Conservation (phyloP, 2,888 invertebrate species). For the Doris montereyensis region DNA sequence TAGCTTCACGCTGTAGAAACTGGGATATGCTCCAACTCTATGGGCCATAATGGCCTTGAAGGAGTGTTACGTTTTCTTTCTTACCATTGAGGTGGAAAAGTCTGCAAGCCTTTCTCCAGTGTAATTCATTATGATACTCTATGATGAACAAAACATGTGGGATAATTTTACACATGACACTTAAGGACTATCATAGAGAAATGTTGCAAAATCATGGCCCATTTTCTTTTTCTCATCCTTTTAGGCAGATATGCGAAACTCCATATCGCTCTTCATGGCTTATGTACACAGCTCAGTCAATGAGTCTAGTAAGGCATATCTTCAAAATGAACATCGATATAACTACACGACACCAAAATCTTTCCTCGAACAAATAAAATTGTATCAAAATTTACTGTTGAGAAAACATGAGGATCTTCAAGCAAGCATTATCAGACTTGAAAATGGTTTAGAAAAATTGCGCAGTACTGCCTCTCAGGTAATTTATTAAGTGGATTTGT, state of each 20-base stretch:
- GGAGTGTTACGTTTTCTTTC: no score
- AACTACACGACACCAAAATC: constrained; percentile 98
- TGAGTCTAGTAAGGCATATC: constrained; percentile 87
- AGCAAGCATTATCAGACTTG: constrained; percentile 87
- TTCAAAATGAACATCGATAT: constrained; percentile 91
- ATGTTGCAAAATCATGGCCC: neutral
- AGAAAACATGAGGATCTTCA: constrained; percentile 87
- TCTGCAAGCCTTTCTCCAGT: no score
- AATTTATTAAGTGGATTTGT: no score
- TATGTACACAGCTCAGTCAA: constrained; percentile 95
- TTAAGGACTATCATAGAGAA: no score
- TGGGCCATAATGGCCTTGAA: no score
- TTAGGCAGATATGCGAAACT: constrained; percentile 81
- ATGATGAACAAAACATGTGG: no score
- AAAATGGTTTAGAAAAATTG: constrained; percentile 94
- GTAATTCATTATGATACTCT: neutral
- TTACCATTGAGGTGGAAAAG: no score
- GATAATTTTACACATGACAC: no score
- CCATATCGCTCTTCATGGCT: constrained; percentile 93
- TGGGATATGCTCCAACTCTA: no score
- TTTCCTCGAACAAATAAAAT: constrained; percentile 93
- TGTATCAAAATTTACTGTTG: constrained; percentile 89
- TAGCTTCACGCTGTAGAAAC: no score
- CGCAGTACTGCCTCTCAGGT: constrained; percentile 89
- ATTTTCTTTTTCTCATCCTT: constrained; percentile 51